These are phyloP conservation scores for Mionectes macconnelli DNA, from an alignment of 2,113 vertebrate species.

Conservation along the genomic window DNA sequence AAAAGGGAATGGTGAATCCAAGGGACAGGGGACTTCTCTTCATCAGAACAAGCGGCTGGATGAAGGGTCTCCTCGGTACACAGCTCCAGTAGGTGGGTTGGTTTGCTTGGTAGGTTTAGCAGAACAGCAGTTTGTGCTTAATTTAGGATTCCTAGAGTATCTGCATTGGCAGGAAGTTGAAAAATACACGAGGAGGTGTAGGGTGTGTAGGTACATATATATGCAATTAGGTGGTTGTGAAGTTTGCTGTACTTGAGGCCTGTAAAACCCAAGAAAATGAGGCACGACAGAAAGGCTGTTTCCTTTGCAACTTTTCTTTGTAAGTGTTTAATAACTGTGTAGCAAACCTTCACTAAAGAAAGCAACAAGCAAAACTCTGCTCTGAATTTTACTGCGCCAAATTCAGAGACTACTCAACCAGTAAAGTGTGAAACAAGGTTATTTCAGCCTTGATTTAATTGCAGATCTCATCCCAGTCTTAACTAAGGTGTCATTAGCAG, in stretches of 20 bases:
- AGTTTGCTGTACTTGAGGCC: background rate
- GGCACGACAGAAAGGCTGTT: background rate
- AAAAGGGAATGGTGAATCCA: background rate
- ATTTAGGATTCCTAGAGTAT: background rate
- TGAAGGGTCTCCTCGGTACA: background rate
- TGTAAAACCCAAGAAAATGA: background rate
- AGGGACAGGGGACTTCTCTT: background rate
- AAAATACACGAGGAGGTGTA: background rate
- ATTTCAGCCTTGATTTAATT: slow-evolving; percentile 48
- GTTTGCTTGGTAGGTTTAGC: background rate
- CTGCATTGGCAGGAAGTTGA: background rate
- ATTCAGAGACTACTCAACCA: slow-evolving; percentile 9
- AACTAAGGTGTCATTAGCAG: slow-evolving; percentile 4
- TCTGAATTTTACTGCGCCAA: slow-evolving; percentile 21
- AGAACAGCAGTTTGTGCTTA: background rate
- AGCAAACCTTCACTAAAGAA: slow-evolving; percentile 34
- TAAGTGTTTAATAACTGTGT: background rate
- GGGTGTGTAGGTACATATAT: background rate
- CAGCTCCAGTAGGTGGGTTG: background rate
- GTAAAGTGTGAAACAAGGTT: slow-evolving; percentile 31
- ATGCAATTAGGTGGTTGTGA: background rate
- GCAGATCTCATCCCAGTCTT: background rate
- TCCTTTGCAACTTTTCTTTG: background rate
- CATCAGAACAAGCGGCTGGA: background rate
- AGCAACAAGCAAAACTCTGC: background rate